A percentile compares a stretch with the other conserved stretches of the same genome.
Evolutionary conservation across 2,797 vertebrate species (phyloP).

Genomic region (Poecilia picta): DNA sequence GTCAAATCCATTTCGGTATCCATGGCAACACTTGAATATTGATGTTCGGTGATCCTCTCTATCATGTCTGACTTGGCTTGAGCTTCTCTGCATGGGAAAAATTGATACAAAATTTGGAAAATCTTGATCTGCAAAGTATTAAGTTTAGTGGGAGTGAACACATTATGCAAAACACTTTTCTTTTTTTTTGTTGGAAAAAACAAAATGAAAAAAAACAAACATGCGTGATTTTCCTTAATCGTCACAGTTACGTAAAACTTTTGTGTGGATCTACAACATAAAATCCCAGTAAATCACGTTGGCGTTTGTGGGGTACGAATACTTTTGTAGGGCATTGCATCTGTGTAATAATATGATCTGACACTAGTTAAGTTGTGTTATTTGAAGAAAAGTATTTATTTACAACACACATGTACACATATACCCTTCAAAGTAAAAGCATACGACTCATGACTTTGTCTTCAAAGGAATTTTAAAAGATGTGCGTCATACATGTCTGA

Average conservation of each 20-base stretch:
- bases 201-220: not conserved
- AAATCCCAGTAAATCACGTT: not conserved
- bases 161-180: not conserved
- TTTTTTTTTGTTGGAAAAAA: not conserved
- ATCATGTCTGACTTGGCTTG: not conserved
- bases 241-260: not conserved
- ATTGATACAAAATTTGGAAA: not conserved
- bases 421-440: constrained; percentile 94
- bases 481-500: constrained; percentile 74
- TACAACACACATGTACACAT: constrained; percentile 94
- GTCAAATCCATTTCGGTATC: not conserved
- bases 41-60: not conserved
- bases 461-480: constrained; percentile 82
- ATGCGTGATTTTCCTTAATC: not conserved
- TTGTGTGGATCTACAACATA: not conserved
- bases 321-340: not conserved
- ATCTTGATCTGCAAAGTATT: not conserved
- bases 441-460: constrained; percentile 83
- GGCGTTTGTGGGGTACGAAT: not conserved
- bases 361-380: constrained; percentile 89
- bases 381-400: constrained; percentile 96
- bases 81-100: not conserved
- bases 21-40: not conserved
- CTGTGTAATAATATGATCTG: constrained; percentile 40
- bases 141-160: not conserved